A percentile compares a stretch with the other conserved stretches of the same genome.
Conservation (phyloP, 2,113 vertebrate species). For the Aix galericulata region DNA sequence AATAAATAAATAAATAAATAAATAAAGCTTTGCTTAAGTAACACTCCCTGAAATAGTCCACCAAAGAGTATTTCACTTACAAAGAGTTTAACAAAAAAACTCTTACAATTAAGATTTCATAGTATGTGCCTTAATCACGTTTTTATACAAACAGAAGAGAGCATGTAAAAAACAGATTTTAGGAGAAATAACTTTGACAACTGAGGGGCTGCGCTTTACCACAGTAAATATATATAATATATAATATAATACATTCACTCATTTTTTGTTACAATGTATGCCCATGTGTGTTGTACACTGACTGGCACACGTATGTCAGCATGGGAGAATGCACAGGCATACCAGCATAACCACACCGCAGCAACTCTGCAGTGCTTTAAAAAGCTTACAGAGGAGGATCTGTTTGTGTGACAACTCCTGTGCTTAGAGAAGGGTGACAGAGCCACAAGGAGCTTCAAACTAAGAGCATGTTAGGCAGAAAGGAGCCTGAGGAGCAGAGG, state of each 20-base stretch:
- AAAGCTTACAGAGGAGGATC: neutral
- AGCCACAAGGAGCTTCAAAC: neutral
- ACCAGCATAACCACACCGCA: neutral
- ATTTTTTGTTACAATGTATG: neutral
- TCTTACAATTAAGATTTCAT: conserved; percentile 37
- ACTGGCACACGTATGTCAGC: neutral
- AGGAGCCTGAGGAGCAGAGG: neutral
- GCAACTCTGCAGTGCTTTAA: neutral
- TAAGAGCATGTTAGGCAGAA: neutral
- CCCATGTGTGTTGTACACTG: neutral
- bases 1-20: neutral
- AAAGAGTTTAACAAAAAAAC: conserved; percentile 19
- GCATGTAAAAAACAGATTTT: neutral
- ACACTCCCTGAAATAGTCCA: conserved; percentile 43
- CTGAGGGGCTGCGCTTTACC: neutral
- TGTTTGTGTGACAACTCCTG: neutral
- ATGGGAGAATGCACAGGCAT: neutral
- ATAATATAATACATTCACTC: neutral
- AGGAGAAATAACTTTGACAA: neutral
- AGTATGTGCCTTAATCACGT: neutral
- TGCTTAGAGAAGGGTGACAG: neutral
- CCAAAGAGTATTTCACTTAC: conserved; percentile 37
- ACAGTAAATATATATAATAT: neutral
- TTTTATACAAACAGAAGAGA: neutral
- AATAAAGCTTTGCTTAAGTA: neutral